These are phyloP conservation scores for Ormyrus thymus DNA, from an alignment of 2,888 invertebrate species.

Conservation along the genomic window DNA sequence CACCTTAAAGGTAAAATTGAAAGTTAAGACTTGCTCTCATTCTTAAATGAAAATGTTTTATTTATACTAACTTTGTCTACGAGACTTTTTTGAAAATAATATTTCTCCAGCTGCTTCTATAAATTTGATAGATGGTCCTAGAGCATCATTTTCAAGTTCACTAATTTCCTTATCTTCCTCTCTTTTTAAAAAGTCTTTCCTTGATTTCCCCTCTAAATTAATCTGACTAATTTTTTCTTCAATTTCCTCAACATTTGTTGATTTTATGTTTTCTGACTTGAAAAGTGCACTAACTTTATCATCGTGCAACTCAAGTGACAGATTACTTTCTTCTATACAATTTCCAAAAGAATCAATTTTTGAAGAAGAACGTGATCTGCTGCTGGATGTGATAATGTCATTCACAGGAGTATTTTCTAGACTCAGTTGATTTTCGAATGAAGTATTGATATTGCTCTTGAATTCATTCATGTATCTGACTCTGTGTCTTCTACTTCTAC, in stretches of 20 bases:
- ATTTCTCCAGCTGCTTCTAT: conserved; percentile 63
- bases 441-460: conserved; percentile 25
- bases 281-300: conserved; percentile 61
- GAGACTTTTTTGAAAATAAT: conserved; percentile 63
- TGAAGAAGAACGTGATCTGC: conserved; percentile 29
- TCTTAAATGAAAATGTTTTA: conserved; percentile 15
- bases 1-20: conserved; percentile 29
- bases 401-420: conserved; percentile 12
- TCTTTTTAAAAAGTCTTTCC: conserved; percentile 39
- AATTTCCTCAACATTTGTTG: conserved; percentile 60
- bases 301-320: conserved; percentile 56
- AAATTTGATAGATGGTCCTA: conserved; percentile 45
- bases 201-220: conserved; percentile 61
- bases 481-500: conserved; percentile 9
- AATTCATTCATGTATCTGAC: conserved; percentile 1
- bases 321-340: conserved; percentile 46
- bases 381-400: conserved; percentile 25
- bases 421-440: conserved; percentile 17
- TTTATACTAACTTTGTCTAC: conserved; percentile 36
- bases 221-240: conserved; percentile 62
- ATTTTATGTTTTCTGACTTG: conserved; percentile 58
- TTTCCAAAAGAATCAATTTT: conserved; percentile 41
- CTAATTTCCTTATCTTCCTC: conserved; percentile 57
- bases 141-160: conserved; percentile 33
- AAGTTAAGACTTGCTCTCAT: conserved; percentile 11